Evolutionary conservation across 2,888 invertebrate genomes (phyloP).

Genomic region (Yponomeuta evonymella): DNA sequence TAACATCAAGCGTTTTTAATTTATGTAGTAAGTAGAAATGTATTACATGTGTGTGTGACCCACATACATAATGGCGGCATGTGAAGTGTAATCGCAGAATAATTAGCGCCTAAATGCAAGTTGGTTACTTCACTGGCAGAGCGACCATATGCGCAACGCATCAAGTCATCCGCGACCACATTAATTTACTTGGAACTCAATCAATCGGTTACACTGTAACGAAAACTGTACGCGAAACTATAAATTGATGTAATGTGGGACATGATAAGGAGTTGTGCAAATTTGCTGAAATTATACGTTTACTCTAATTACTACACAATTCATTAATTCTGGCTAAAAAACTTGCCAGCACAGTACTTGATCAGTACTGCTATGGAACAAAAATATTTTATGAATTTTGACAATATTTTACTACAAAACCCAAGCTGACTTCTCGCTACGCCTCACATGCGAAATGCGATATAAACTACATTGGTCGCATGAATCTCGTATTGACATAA

Average conservation of each 20-base stretch:
- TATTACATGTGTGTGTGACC: background rate
- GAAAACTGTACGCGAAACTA: background rate
- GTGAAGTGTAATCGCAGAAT: background rate
- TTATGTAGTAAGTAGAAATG: background rate
- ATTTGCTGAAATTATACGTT: background rate
- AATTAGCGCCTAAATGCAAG: background rate
- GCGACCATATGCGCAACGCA: background rate
- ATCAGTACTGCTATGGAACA: background rate
- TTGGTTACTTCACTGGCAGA: background rate
- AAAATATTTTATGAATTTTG: background rate
- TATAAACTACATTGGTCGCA: background rate
- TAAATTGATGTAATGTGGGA: background rate
- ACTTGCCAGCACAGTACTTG: background rate
- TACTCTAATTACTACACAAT: background rate
- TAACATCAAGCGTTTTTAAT: background rate
- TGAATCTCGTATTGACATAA: conserved; percentile 1
- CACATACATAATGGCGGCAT: background rate
- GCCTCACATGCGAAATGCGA: background rate
- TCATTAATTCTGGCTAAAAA: background rate
- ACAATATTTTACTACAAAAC: background rate
- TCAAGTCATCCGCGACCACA: background rate
- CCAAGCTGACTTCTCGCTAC: background rate
- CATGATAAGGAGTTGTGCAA: background rate
- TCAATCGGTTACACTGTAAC: background rate
- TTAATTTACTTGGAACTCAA: background rate